Evolutionary conservation across 2,113 vertebrate species (phyloP), one percentile per base, ranked within the genome.

Genomic region (Sigmodon hispidus): DNA sequence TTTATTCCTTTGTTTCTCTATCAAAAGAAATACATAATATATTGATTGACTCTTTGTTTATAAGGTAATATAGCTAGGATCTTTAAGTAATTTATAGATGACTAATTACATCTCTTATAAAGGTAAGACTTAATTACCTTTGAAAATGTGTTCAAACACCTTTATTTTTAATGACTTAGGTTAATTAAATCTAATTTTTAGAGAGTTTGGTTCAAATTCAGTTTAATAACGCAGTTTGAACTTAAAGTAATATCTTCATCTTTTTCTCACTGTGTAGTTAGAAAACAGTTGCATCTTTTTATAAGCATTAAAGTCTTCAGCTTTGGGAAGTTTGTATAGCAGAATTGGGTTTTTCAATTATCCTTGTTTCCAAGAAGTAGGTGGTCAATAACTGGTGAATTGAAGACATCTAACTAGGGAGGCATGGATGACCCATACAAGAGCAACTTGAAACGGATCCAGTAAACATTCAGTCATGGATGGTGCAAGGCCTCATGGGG

Each of bases 381-480:
- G 11, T 96, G 9, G 5, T 95, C 61, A 73, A 16, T 96, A 96
- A 91, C 52, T 85, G 11, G 22, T 91, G 15, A 94, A 83, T 89
- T 96, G 80, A 93, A 67, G 19, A 4, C 29, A 73, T 85, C 55
- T 79, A 31, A 26, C 55, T 92, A 29, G 55, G 24, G 24, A 61
- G 26, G 5, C 22, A 7, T 83, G 22, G 3, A 59, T 59, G 55
- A 40, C 79, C 55, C 24, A 40, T 43, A 43, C 7, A 43, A 24
- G 13, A 29, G 40, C 55, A 61, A n/a, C 55, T 81, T 59, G 40
- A 24, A 40, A 61, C 9, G 79, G 13, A 80, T 10, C 19, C 34
- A n/a, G 2, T 80, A n/a, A 80, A 55, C 77, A 61, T 29, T 40
- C 55, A 29, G 36, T 83, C 22, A 16, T 81, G 52, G 52, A 26